These are phyloP conservation scores for Caenorhabditis zanzibari DNA, from an alignment of 2,888 invertebrate genomes.

Conservation along the genomic window DNA sequence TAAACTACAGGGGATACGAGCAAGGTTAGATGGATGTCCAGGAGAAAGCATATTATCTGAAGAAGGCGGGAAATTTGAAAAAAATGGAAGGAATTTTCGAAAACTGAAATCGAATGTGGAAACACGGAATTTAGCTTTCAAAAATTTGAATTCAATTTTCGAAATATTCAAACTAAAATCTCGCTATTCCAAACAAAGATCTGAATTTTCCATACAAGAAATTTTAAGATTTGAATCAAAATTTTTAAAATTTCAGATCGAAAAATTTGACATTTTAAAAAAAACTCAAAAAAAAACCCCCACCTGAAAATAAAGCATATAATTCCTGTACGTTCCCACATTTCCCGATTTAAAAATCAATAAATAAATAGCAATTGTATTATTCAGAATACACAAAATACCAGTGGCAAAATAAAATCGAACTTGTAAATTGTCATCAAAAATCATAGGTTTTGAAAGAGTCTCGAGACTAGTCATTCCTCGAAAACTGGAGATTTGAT, in stretches of 20 bases:
- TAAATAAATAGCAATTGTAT: conserved; percentile 32
- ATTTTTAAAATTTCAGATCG: no score
- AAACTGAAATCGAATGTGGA: no score
- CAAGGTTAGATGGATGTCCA: conserved; percentile 27
- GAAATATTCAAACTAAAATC: no score
- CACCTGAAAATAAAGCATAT: conserved; percentile 48
- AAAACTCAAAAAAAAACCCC: neutral
- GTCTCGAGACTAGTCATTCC: conserved; percentile 1
- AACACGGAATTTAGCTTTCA: no score
- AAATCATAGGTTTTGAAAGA: conserved; percentile 19
- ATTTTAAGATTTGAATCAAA: no score
- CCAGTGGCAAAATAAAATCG: conserved; percentile 33
- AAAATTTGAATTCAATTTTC: no score
- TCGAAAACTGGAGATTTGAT: neutral
- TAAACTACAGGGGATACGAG: conserved; percentile 28
- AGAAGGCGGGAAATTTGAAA: neutral
- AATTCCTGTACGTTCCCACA: conserved; percentile 40
- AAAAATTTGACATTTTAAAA: no score
- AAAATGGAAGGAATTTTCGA: no score
- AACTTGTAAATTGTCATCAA: conserved; percentile 35
- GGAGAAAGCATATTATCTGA: conserved; percentile 32
- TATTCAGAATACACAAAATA: conserved; percentile 20
- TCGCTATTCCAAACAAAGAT: no score
- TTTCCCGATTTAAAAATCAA: conserved; percentile 46
- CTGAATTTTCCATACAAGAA: no score